Base-by-base conservation (phyloP, 2,113 vertebrate species). In the Cyprinus carpio region DNA sequence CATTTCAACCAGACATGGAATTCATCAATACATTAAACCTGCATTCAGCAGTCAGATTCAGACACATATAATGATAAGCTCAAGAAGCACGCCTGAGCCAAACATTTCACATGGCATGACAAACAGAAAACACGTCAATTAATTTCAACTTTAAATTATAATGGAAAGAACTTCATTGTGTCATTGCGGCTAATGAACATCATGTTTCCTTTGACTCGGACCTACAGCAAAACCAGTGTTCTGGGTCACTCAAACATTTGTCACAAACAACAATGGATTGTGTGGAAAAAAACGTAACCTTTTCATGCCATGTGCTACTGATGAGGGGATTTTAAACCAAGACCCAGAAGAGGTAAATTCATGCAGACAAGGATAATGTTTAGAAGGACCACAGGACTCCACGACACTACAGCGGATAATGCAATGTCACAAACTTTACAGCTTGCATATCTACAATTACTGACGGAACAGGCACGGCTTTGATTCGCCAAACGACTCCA, bases 51-150 rank as follows among this genome's bases (percentile, higher is more conserved):
- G 54, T 74, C 60, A 34, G 40, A 51, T 85, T 79, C 75, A 58
- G 34, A 49, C 43, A 79, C 67, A n/a, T 27, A 82, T 46, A 84
- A 60, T 83, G 69, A 69, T 20, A 49, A 85, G 56, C 84, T 80
- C 65, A 67, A 85, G 58, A 60, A 62, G 25, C 69, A 34, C 37
- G 43, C 40, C 72, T 15, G 72, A 46, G 54, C 27, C 5, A 23
- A 51, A 46, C 72, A 62, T 69, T 80, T 62, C 49, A 49, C 65
- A 54, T 75, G 40, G 58, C 58, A 64, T 64, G 83, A 84, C 37
- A n/a, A 54, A 85, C 51, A 60, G 12, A 46, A 81, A 71, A 46
- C 15, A 49, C 46, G 25, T 29, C 62, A 46, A 15, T 49, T 13
- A 77, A 4, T 37, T 69, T 67, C 23, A 74, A 29, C 74, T 75